These are phyloP conservation scores for Cephus sareptanus DNA, from an alignment of 2,888 invertebrate genomes.

Conservation along the genomic window DNA sequence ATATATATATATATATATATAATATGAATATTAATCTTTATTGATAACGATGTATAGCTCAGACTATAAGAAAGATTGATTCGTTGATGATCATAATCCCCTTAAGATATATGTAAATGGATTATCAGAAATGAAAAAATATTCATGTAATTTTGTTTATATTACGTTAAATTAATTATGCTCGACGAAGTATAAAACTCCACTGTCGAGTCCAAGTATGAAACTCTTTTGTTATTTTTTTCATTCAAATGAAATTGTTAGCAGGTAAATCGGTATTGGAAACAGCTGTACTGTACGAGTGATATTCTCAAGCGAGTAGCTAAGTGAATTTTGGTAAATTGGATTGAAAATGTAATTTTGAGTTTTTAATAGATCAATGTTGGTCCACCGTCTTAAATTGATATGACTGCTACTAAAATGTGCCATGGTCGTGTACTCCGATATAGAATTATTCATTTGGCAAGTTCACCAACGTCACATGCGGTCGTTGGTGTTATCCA, in stretches of 20 bases:
- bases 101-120: background rate
- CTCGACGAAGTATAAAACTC: background rate
- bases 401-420: background rate
- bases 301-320: background rate
- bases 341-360: background rate
- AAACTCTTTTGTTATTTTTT: too few species aligned
- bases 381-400: background rate
- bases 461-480: slow-evolving; percentile 23
- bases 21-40: background rate
- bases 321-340: background rate
- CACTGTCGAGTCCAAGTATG: background rate
- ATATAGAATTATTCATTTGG: slow-evolving; percentile 7
- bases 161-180: background rate
- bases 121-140: background rate
- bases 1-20: background rate
- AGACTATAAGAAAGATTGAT: too few species aligned
- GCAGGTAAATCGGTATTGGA: too few species aligned
- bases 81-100: background rate
- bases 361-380: background rate
- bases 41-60: background rate
- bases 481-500: slow-evolving; percentile 6
- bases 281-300: background rate
- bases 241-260: too few species aligned
- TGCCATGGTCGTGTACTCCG: background rate
- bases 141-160: background rate